phyloP scores from a whole-genome alignment of 2,113 vertebrate species.

The Larimichthys crocea region DNA sequence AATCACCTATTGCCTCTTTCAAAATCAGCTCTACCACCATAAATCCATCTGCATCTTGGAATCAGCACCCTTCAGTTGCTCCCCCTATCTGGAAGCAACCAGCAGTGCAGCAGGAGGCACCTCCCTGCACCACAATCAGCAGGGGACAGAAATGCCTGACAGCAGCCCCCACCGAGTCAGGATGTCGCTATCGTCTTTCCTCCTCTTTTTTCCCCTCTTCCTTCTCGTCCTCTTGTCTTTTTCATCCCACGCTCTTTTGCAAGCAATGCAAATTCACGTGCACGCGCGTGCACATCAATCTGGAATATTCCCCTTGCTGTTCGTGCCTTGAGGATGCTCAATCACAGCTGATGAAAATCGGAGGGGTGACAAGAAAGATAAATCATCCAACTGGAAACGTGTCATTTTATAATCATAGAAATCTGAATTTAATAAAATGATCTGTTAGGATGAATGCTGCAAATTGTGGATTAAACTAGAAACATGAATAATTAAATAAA shows the following conservation, averaged over 20 bases:
- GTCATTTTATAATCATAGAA: neutral
- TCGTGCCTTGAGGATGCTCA: constrained; percentile 21
- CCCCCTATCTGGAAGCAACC: constrained; percentile 40
- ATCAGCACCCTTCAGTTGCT: neutral
- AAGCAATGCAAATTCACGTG: constrained; percentile 54
- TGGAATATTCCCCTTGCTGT: constrained; percentile 65
- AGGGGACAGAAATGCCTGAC: constrained; percentile 49
- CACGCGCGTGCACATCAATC: neutral
- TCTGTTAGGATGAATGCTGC: neutral
- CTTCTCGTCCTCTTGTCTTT: constrained; percentile 22
- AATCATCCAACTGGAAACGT: neutral
- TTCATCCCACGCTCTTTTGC: constrained; percentile 29
- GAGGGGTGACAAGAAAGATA: neutral
- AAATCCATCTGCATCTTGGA: neutral
- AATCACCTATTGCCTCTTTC: neutral
- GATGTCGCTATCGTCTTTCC: constrained; percentile 26
- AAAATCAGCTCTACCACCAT: neutral
- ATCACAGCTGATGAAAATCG: neutral
- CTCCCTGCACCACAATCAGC: constrained; percentile 70
- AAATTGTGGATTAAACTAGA: too few species aligned
- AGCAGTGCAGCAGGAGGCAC: constrained; percentile 66
- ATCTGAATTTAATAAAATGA: neutral
- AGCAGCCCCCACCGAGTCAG: constrained; percentile 27
- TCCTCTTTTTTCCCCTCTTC: neutral
- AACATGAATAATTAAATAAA: constrained; percentile 48